phyloP scores from a whole-genome alignment of 2,113 vertebrate species.

The Lynx canadensis region DNA sequence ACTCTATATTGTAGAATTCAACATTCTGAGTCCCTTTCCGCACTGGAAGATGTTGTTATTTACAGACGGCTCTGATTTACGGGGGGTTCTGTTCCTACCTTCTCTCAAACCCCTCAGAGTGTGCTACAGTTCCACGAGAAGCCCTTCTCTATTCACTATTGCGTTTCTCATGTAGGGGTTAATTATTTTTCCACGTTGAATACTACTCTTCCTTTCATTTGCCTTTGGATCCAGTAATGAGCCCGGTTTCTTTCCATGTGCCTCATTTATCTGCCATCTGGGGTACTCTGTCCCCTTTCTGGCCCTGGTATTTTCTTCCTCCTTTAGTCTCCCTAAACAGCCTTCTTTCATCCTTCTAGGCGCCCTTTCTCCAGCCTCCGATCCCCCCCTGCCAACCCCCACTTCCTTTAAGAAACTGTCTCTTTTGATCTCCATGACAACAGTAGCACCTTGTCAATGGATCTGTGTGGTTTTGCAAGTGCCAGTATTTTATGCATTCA shows the following conservation, averaged over 20 bases:
- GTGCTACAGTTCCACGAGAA: fast-evolving
- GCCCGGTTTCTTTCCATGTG: background rate
- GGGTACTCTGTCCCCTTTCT: background rate
- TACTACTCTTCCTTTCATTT: background rate
- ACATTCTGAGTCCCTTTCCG: fast-evolving
- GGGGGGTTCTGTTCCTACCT: background rate
- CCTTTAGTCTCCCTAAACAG: background rate
- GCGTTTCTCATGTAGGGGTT: fast-evolving
- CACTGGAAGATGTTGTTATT: fast-evolving
- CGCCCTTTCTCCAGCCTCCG: background rate
- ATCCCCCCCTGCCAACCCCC: background rate
- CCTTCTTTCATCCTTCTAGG: background rate
- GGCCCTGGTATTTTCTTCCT: background rate
- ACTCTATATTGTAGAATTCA: background rate
- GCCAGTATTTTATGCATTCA: background rate
- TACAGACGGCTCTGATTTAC: fast-evolving
- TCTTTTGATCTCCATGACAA: conserved; percentile 70
- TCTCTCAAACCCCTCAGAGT: background rate
- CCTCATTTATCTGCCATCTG: background rate
- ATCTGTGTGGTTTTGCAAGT: background rate
- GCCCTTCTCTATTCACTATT: fast-evolving
- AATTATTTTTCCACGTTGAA: background rate
- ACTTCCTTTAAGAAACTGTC: background rate
- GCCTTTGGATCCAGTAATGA: background rate
- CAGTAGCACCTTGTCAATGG: background rate